A percentile compares a stretch with the other conserved stretches of the same genome.
phyloP scores from a whole-genome alignment of 1,140 invertebrate genomes.

The roundworm (Caenorhabditis elegans) region DNA sequence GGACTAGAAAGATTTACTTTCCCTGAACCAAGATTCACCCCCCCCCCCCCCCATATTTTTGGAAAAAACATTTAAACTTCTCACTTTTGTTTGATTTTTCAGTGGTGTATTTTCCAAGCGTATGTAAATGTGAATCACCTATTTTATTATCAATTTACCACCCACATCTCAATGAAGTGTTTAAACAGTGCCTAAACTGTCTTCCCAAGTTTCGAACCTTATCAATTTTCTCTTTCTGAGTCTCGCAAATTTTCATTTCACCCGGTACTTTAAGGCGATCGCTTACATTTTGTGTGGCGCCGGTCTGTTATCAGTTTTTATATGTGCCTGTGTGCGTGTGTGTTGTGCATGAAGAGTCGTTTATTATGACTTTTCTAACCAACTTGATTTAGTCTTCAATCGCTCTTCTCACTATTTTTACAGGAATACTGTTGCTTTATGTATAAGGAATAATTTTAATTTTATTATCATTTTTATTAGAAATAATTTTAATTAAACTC shows the following conservation, averaged over 20 bases:
- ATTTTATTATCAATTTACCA: constrained; percentile 23
- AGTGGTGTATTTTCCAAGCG: not conserved
- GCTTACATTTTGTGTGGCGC: not conserved
- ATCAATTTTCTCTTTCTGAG: not conserved
- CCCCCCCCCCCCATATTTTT: too few relatives aligned
- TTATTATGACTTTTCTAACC: constrained; percentile 1
- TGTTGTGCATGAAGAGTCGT: not conserved
- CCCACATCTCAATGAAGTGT: not conserved
- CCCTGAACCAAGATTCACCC: too few relatives aligned
- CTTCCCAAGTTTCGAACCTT: constrained; percentile 8
- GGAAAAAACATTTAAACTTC: not conserved
- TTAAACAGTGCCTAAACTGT: not conserved
- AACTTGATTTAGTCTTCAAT: not conserved
- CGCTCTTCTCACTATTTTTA: too few relatives aligned
- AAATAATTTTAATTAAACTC: too few relatives aligned
- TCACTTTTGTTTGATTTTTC: not conserved
- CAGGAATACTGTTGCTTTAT: too few relatives aligned
- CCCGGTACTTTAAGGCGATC: not conserved
- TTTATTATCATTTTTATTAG: too few relatives aligned
- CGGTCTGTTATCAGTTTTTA: not conserved
- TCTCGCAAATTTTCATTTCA: not conserved
- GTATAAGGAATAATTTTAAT: too few relatives aligned
- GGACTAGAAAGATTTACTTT: too few relatives aligned
- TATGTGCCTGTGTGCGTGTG: not conserved
- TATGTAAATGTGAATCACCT: constrained; percentile 5